phyloP scores from a whole-genome alignment of 2,113 vertebrate genomes.

The Pseudorasbora parva region DNA sequence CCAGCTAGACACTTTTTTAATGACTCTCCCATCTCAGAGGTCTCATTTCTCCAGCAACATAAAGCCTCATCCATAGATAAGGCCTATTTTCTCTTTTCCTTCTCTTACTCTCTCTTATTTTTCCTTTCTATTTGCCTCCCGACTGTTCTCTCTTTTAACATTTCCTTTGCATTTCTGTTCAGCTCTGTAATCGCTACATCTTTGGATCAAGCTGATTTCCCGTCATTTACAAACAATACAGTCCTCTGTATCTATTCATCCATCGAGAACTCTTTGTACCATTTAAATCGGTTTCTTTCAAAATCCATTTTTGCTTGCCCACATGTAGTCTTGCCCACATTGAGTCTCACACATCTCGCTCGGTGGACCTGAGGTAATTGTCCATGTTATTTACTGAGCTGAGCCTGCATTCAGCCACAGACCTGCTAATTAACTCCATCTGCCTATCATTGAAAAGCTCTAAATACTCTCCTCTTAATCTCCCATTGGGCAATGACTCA shows the following conservation, averaged over 20 bases:
- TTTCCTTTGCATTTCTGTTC: constrained; percentile 18
- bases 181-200: constrained; percentile 22
- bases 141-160: constrained; percentile 6
- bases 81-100: constrained; percentile 22
- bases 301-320: constrained; percentile 14
- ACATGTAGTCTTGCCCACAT: neutral
- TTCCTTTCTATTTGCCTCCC: neutral
- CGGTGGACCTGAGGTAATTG: constrained; percentile 31
- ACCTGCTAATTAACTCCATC: constrained; percentile 61
- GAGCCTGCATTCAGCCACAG: constrained; percentile 61
- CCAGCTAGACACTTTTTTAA: constrained; percentile 78
- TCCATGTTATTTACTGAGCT: constrained; percentile 51
- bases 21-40: constrained; percentile 67
- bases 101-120: constrained; percentile 2
- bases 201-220: constrained; percentile 31
- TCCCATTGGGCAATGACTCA: constrained; percentile 37
- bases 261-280: constrained; percentile 7
- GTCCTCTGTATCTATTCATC: constrained; percentile 9
- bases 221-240: constrained; percentile 26
- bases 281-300: constrained; percentile 19
- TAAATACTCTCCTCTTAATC: constrained; percentile 52
- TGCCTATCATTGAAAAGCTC: constrained; percentile 57
- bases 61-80: constrained; percentile 65
- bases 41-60: constrained; percentile 59
- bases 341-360: constrained; percentile 23